Evolutionary conservation across 2,113 vertebrate genomes (phyloP).

Genomic region (Uria aalge): DNA sequence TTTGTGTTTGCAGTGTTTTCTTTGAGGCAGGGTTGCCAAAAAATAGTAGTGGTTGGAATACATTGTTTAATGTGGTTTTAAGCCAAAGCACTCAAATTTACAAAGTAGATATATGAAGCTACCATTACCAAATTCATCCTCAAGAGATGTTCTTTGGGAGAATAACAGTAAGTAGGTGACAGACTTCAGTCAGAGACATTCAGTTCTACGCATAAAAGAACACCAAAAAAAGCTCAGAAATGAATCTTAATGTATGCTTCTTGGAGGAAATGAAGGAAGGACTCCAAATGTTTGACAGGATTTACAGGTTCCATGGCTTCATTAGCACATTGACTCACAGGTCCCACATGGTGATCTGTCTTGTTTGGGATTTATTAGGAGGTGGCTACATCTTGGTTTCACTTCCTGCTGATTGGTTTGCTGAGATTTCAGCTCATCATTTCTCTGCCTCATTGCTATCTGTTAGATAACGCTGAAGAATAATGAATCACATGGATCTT

Average conservation of each 20-base stretch:
- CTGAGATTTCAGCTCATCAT: conserved; percentile 2
- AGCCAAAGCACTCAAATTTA: neutral
- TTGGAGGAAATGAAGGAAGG: neutral
- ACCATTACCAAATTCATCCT: neutral
- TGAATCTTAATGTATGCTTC: neutral
- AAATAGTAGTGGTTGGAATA: neutral
- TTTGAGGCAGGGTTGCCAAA: neutral
- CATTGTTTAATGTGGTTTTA: neutral
- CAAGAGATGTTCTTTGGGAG: neutral
- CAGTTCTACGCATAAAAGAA: neutral
- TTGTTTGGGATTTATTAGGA: neutral
- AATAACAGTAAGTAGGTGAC: neutral
- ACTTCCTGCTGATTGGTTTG: neutral
- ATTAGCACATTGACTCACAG: neutral
- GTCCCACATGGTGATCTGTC: neutral
- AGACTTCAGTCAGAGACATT: neutral
- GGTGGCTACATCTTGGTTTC: neutral
- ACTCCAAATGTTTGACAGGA: neutral
- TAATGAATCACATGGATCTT: neutral
- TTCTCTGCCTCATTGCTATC: neutral
- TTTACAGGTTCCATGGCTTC: neutral
- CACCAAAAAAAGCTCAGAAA: neutral
- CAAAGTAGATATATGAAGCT: neutral
- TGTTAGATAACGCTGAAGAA: neutral
- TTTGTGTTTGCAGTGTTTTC: neutral